phyloP scores from a whole-genome alignment of 2,797 vertebrate species.

The Dendrocincla fuliginosa region DNA sequence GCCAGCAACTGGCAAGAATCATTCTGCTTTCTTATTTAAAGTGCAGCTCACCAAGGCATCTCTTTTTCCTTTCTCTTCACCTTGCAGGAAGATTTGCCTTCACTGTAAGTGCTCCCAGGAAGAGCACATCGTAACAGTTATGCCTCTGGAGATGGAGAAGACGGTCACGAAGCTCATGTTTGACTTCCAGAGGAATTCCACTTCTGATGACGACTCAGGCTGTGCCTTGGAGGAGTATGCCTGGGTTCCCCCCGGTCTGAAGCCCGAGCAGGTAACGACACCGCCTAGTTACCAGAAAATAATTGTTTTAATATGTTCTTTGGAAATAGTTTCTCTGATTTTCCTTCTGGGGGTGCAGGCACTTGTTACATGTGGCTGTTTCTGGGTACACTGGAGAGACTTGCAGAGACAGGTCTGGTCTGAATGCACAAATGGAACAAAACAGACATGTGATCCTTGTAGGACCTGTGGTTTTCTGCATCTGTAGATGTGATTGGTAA shows the following conservation, averaged over 20 bases:
- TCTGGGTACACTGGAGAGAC: neutral
- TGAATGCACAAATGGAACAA: neutral
- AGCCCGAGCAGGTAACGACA: slow-evolving; percentile 92
- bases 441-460: neutral
- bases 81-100: slow-evolving; percentile 93
- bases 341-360: neutral
- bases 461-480: neutral
- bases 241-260: slow-evolving; percentile 96
- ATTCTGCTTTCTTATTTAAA: neutral
- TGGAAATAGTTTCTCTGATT: neutral
- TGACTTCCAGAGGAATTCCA: slow-evolving; percentile 99
- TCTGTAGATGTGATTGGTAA: neutral
- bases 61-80: neutral
- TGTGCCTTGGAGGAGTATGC: slow-evolving; percentile 98
- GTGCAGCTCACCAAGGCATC: neutral
- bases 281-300: neutral
- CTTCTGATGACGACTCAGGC: slow-evolving; percentile 96
- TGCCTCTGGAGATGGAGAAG: slow-evolving; percentile 99
- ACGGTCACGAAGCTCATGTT: slow-evolving; percentile 98
- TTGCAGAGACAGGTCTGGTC: neutral
- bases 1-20: neutral
- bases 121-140: slow-evolving; percentile 93
- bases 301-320: neutral
- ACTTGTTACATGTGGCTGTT: neutral
- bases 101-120: slow-evolving; percentile 98